phyloP scores from a whole-genome alignment of 2,113 vertebrate species.

The Elephantulus edwardii region DNA sequence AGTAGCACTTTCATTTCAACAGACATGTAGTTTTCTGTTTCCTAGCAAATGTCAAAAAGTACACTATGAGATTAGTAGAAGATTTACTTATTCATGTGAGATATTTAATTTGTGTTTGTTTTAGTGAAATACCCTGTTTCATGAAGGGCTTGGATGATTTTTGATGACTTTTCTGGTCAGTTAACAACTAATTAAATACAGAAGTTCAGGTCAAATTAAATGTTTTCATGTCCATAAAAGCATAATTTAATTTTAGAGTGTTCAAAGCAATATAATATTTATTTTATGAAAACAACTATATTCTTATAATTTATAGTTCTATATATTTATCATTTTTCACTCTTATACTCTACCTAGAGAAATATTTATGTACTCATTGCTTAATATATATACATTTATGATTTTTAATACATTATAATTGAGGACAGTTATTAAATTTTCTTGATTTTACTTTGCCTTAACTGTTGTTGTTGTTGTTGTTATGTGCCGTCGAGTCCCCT shows the following conservation, averaged over 20 bases:
- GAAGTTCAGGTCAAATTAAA: not conserved
- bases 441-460: not conserved
- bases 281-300: not conserved
- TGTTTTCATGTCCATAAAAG: not conserved
- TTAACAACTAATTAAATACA: conserved; percentile 16
- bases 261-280: not conserved
- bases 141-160: not conserved
- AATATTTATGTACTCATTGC: not conserved
- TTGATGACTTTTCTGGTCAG: not conserved
- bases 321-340: not conserved
- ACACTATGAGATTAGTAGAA: not conserved
- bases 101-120: conserved; percentile 15
- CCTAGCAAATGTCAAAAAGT: not conserved
- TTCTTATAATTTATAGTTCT: too few relatives aligned
- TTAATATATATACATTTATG: conserved; percentile 7
- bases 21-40: not conserved
- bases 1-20: not conserved
- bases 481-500: too few relatives aligned
- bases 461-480: too few relatives aligned
- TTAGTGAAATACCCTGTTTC: conserved; percentile 24
- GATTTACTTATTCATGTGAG: not conserved
- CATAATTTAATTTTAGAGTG: not conserved
- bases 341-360: not conserved
- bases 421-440: not conserved
- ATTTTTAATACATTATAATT: not conserved